Evolutionary conservation across 2,797 vertebrate species (phyloP), one percentile per base, ranked within the genome.

Genomic region (Cuniculus paca): DNA sequence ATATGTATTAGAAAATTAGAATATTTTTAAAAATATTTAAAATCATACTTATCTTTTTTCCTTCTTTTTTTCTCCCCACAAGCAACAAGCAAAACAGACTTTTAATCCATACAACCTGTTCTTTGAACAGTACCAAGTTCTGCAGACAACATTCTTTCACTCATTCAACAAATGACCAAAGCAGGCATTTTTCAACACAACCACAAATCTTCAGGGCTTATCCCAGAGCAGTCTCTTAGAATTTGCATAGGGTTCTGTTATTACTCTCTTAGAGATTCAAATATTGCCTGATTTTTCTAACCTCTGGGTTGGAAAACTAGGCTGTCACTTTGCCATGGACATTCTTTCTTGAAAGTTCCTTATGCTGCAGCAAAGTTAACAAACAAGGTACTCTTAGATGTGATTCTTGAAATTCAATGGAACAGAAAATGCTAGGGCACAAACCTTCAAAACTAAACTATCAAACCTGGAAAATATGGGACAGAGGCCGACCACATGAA

Each of bases 361-460:
- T 74, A 95, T 22, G 8, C 22, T 52, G 39, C 16, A 50, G 92
- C 95, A 88, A 94, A 61, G 96, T 88, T 34, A 77, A 80, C 74
- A 88, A 36, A 54, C 95, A 56, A 28, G 20, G 14, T n/a, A 28
- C 31, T 68, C 17, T 86, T 54, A 68, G 24, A 48, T 42, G 11
- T 1, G 16, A 82, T 83, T 94, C 90, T 75, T 95, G 42, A 87
- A 72, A 81, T 91, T 7, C 4, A 4, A 63, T 63, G 77, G 20
- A 61, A 65, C 63, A 54, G 70, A 92, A 88, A 88, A 58, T 52
- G 28, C n/a, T 78, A 88, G 75, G 20, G n/a, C 50, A 81, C 50
- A 92, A 87, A 89, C 92, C 90, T 97, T 96, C 92, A 58, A 97
- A 96, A 87, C 39, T 74, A 52, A 97, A 79, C 91, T 89, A 94